Percentiles rank a stretch among this genome's conserved stretches.
These are phyloP conservation scores for Hozukius guyotensis DNA, from an alignment of 2,797 vertebrate genomes.

Conservation along the genomic window DNA sequence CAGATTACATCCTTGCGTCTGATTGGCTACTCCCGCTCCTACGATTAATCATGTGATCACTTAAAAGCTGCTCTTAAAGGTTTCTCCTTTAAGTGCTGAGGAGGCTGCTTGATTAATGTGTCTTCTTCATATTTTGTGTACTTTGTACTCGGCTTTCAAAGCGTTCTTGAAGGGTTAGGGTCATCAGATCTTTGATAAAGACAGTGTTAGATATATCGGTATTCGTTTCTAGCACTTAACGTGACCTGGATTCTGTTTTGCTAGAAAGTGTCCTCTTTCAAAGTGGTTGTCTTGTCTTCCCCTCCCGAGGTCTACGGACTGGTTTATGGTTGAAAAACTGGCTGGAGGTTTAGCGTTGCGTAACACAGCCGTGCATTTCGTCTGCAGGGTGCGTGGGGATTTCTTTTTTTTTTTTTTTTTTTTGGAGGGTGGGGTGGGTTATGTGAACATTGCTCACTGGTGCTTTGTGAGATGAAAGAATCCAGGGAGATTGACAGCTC, in stretches of 20 bases:
- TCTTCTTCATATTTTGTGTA: not conserved
- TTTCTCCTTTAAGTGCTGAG: not conserved
- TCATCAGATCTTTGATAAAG: not conserved
- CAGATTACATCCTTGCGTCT: not conserved
- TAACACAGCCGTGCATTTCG: slow-evolving; percentile 22
- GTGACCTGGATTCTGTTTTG: slow-evolving; percentile 20
- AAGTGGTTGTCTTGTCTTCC: not conserved
- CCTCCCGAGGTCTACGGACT: not conserved
- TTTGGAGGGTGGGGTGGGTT: not conserved
- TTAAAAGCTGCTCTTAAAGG: not conserved
- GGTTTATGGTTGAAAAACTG: slow-evolving; percentile 6
- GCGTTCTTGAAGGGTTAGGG: not conserved
- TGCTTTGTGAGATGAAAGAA: slow-evolving; percentile 72
- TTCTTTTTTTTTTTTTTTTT: slow-evolving; percentile 4
- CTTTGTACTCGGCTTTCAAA: not conserved
- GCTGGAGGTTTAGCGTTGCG: slow-evolving; percentile 24
- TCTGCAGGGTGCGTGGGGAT: slow-evolving; percentile 23
- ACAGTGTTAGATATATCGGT: not conserved
- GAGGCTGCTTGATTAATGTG: not conserved
- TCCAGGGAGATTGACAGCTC: slow-evolving; percentile 75
- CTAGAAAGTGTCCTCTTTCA: slow-evolving; percentile 4
- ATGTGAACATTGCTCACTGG: slow-evolving; percentile 59
- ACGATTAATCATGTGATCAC: not conserved
- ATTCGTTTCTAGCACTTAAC: not conserved
- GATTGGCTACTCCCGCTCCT: not conserved